Percentiles rank a stretch among this genome's conserved stretches.
Conservation (phyloP, 2,113 vertebrate species). For the Saccopteryx bilineata region DNA sequence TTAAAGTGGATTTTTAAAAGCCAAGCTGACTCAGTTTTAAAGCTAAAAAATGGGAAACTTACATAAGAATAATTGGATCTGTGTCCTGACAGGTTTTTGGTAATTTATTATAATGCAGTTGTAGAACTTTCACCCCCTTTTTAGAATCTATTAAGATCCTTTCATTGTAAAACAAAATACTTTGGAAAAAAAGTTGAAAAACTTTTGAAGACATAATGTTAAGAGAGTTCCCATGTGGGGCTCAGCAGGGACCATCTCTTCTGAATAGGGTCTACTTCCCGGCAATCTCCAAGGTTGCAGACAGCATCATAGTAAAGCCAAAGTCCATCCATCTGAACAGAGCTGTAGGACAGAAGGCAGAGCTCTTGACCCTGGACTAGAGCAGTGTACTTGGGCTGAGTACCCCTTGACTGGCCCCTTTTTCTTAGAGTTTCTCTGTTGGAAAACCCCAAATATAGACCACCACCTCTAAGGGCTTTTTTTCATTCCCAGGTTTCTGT, state of each 20-base stretch:
- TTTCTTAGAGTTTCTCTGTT: neutral
- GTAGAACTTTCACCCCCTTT: neutral
- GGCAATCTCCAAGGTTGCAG: neutral
- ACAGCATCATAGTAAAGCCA: neutral
- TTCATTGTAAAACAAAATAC: constrained; percentile 15
- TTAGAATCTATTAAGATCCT: neutral
- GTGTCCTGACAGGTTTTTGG: neutral
- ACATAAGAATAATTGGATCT: neutral
- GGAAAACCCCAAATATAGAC: neutral
- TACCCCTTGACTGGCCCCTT: neutral
- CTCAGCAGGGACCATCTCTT: neutral
- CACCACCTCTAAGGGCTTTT: neutral
- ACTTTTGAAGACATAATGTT: neutral
- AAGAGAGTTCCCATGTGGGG: neutral
- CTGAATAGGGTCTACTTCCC: neutral
- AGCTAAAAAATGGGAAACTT: neutral
- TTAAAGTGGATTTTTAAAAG: constrained; percentile 41
- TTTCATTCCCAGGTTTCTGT: neutral
- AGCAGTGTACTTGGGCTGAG: neutral
- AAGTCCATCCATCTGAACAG: too few species aligned
- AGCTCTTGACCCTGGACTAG: neutral
- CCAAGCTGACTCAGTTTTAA: neutral
- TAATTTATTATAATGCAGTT: neutral
- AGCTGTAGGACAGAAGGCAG: neutral
- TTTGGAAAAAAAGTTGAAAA: neutral